A percentile compares a stretch with the other conserved stretches of the same genome.
phyloP scores from a whole-genome alignment of 2,797 vertebrate genomes.

The Staurois parvus region DNA sequence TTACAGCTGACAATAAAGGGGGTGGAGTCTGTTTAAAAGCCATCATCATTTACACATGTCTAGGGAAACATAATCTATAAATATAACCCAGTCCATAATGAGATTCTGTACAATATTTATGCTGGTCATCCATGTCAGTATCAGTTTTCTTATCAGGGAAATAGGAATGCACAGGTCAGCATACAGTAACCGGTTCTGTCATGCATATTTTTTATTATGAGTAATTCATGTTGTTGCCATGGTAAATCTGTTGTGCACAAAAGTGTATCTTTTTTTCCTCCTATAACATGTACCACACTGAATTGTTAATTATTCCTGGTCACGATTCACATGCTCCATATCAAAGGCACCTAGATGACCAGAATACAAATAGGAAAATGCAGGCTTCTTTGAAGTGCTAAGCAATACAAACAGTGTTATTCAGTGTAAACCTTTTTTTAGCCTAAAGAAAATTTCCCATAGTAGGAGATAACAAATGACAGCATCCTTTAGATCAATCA shows the following conservation, averaged over 20 bases:
- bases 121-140: neutral
- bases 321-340: slow-evolving; percentile 58
- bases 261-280: slow-evolving; percentile 35
- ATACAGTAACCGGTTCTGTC: slow-evolving; percentile 12
- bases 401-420: slow-evolving; percentile 43
- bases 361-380: slow-evolving; percentile 54
- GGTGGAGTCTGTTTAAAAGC: neutral
- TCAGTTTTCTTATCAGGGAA: neutral
- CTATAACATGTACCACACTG: slow-evolving; percentile 54
- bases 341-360: slow-evolving; percentile 57
- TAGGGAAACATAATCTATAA: neutral
- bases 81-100: neutral
- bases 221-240: slow-evolving; percentile 53
- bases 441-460: neutral
- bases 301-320: slow-evolving; percentile 59
- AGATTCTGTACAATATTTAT: neutral
- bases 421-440: slow-evolving; percentile 10
- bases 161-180: slow-evolving; percentile 10
- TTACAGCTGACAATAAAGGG: too few relatives aligned
- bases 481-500: neutral
- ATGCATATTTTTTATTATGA: slow-evolving; percentile 46
- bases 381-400: slow-evolving; percentile 23
- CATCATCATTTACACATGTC: neutral
- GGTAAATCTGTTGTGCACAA: slow-evolving; percentile 54
- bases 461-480: neutral